Conservation (phyloP, 1,140 invertebrate genomes). For the Rhyzopertha dominica region DNA sequence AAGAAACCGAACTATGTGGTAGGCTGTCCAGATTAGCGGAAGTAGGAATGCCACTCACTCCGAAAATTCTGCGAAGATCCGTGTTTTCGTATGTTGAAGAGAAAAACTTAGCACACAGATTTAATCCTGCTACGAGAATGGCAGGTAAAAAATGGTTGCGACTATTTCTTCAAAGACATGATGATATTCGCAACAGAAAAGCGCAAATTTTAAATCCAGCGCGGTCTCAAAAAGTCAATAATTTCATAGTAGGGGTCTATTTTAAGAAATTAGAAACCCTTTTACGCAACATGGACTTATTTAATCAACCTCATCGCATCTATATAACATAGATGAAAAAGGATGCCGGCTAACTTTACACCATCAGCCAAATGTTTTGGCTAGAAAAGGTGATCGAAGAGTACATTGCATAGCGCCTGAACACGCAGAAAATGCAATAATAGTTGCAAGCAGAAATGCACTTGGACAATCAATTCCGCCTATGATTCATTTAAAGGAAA, state of each 20-base stretch:
- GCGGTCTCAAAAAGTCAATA: neutral
- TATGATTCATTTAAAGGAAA: conserved; percentile 37
- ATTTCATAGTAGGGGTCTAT: conserved; percentile 6
- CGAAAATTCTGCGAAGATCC: neutral
- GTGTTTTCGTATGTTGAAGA: neutral
- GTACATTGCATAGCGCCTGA: conserved; percentile 35
- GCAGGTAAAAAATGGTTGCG: conserved; percentile 6
- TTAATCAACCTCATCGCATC: conserved; percentile 18
- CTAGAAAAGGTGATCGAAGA: conserved; percentile 29
- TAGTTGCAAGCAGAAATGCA: conserved; percentile 40
- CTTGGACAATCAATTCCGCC: conserved; percentile 31
- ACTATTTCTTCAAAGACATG: conserved; percentile 1
- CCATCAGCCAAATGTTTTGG: conserved; percentile 35
- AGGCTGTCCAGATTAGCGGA: neutral
- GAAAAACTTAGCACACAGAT: neutral
- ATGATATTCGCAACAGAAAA: neutral
- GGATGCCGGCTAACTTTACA: conserved; percentile 42
- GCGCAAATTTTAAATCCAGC: neutral
- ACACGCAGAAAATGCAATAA: conserved; percentile 40
- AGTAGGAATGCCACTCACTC: conserved; percentile 5
- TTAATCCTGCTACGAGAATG: too few species aligned
- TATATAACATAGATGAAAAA: conserved; percentile 43
- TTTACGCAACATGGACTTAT: conserved; percentile 13
- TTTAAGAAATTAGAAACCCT: conserved; percentile 17
- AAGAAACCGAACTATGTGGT: neutral